These are phyloP conservation scores for Siderastrea radians DNA, from an alignment of 92 coral and sea anemone species.

Conservation along the genomic window DNA sequence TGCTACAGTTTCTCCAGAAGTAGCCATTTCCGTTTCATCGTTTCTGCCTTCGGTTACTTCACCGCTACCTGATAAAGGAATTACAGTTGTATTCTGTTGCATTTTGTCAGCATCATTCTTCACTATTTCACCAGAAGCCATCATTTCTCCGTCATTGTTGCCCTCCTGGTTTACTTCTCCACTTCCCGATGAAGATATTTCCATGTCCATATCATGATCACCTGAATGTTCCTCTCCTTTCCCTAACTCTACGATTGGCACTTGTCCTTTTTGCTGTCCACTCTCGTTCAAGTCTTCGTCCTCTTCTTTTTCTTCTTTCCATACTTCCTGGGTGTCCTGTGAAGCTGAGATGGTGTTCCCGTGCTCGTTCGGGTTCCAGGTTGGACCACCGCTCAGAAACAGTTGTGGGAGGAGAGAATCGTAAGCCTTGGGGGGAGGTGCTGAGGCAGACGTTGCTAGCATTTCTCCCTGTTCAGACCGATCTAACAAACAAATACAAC, in stretches of 20 bases:
- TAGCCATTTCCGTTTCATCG: neutral
- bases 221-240: neutral
- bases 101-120: neutral
- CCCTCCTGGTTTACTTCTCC: neutral
- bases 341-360: neutral
- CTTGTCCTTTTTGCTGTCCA: conserved; percentile 33
- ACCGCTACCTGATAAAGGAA: conserved; percentile 18
- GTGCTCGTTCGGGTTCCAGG: conserved; percentile 7
- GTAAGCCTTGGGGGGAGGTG: conserved; percentile 25
- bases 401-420: conserved; percentile 44
- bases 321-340: neutral
- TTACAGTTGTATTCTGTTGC: neutral
- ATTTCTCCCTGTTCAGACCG: conserved; percentile 1
- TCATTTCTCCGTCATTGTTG: neutral
- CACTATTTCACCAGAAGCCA: neutral
- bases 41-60: neutral
- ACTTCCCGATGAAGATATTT: conserved; percentile 15
- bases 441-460: conserved; percentile 6
- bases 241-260: conserved; percentile 11
- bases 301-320: conserved; percentile 41
- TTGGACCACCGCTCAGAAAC: conserved; percentile 24
- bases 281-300: conserved; percentile 29
- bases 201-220: neutral
- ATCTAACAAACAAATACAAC: neutral
- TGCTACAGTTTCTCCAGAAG: neutral